Evolutionary conservation across 2,888 invertebrate genomes (phyloP).

Genomic region (Drosophila setosimentum): DNA sequence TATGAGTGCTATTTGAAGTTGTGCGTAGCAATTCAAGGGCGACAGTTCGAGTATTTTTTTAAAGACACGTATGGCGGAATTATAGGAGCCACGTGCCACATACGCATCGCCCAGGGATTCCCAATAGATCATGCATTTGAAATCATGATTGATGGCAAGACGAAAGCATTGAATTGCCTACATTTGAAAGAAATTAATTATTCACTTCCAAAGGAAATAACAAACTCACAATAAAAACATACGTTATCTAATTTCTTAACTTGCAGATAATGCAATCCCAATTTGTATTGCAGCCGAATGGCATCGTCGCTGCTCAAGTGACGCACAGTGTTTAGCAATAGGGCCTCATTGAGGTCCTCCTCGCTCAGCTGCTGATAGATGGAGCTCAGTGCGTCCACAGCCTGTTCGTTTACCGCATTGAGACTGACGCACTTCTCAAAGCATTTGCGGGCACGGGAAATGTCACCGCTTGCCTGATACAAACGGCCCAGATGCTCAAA

Average conservation of each 20-base stretch:
- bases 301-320: conserved; percentile 86
- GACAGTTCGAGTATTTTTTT: conserved; percentile 90
- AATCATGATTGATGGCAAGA: conserved; percentile 89
- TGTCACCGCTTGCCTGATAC: conserved; percentile 89
- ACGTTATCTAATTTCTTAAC: conserved; percentile 89
- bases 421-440: conserved; percentile 93
- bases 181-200: rapidly evolving
- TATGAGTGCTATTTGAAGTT: conserved; percentile 91
- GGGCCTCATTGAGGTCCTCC: conserved; percentile 84
- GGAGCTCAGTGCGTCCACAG: conserved; percentile 91
- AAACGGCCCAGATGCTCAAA: conserved; percentile 92
- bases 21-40: conserved; percentile 89
- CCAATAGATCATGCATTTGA: conserved; percentile 91
- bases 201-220: background rate
- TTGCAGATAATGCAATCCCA: conserved; percentile 93
- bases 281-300: conserved; percentile 93
- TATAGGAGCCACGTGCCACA: conserved; percentile 94
- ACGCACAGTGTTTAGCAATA: conserved; percentile 85
- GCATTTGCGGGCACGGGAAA: conserved; percentile 92
- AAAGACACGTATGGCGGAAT: conserved; percentile 95
- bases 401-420: conserved; percentile 88
- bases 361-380: conserved; percentile 89
- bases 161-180: conserved; percentile 91
- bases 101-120: conserved; percentile 97
- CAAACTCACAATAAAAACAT: conserved; percentile 2